phyloP scores from a whole-genome alignment of 2,888 invertebrate species.

The Leptogaster cylindrica region DNA sequence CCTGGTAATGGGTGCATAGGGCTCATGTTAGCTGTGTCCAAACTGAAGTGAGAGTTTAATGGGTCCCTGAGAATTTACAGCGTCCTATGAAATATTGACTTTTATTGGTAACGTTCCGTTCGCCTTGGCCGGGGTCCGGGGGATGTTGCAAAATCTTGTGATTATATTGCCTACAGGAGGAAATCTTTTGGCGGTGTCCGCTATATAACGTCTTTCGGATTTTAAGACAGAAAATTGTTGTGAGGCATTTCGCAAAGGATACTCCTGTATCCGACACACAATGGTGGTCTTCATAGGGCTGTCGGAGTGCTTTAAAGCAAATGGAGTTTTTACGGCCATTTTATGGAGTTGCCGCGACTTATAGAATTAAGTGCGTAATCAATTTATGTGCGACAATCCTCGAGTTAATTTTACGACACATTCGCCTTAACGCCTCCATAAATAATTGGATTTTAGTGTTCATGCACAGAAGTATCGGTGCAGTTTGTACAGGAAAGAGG shows the following conservation, averaged over 20 bases:
- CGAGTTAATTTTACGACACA: conserved; percentile 27
- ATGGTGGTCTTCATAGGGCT: neutral
- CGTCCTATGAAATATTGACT: conserved; percentile 28
- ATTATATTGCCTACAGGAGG: conserved; percentile 1
- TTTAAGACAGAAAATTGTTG: neutral
- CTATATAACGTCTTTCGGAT: neutral
- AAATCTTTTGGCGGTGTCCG: conserved; percentile 1
- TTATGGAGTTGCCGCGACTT: conserved; percentile 31
- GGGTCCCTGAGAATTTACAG: conserved; percentile 27
- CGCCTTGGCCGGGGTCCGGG: neutral
- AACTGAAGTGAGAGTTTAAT: conserved; percentile 31
- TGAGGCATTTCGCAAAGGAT: neutral
- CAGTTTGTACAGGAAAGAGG: too few species aligned
- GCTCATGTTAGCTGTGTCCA: conserved; percentile 20
- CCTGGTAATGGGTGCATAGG: conserved; percentile 24
- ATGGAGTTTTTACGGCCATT: conserved; percentile 30
- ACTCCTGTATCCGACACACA: neutral
- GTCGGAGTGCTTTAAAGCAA: neutral
- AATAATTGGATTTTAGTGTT: conserved; percentile 35
- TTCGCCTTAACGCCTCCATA: conserved; percentile 26
- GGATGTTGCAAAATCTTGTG: conserved; percentile 17
- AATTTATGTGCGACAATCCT: conserved; percentile 37
- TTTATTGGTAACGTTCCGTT: too few species aligned
- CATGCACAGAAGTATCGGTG: neutral
- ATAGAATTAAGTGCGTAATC: conserved; percentile 36